Evolutionary conservation across 2,888 invertebrate species (phyloP).

Genomic region (Plebejus argus): DNA sequence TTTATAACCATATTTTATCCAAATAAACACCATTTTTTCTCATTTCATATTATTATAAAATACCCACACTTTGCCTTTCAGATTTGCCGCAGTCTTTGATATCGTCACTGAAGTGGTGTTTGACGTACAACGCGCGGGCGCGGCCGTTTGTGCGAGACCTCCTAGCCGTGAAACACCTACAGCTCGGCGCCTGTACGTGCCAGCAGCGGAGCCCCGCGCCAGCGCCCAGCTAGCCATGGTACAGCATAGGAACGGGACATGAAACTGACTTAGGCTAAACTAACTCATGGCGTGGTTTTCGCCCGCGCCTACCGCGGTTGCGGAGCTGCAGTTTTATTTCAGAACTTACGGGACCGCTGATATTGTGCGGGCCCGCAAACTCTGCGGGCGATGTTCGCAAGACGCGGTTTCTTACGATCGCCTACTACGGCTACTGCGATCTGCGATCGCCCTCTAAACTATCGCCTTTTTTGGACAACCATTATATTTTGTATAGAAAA

Average conservation of each 20-base stretch:
- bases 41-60: background rate
- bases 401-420: too few species aligned
- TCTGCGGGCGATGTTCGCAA: too few species aligned
- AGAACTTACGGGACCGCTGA: too few species aligned
- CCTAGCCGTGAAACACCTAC: conserved; percentile 43
- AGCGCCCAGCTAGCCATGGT: background rate
- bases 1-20: too few species aligned
- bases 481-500: background rate
- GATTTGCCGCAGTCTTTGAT: conserved; percentile 82
- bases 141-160: conserved; percentile 86
- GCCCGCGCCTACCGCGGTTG: too few species aligned
- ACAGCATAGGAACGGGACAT: too few species aligned
- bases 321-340: too few species aligned
- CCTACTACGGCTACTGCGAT: too few species aligned
- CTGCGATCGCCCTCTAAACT: too few species aligned
- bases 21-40: too few species aligned
- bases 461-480: background rate
- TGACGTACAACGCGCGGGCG: conserved; percentile 85
- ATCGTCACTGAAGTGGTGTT: conserved; percentile 85
- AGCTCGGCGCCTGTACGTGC: conserved; percentile 51
- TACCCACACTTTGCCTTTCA: conserved; percentile 43
- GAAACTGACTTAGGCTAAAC: background rate
- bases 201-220: conserved; percentile 50
- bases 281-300: too few species aligned
- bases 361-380: too few species aligned